Evolutionary conservation across 2,888 invertebrate species (phyloP), one percentile per base, ranked within the genome.

Genomic region (Barypeithes pellucidus): DNA sequence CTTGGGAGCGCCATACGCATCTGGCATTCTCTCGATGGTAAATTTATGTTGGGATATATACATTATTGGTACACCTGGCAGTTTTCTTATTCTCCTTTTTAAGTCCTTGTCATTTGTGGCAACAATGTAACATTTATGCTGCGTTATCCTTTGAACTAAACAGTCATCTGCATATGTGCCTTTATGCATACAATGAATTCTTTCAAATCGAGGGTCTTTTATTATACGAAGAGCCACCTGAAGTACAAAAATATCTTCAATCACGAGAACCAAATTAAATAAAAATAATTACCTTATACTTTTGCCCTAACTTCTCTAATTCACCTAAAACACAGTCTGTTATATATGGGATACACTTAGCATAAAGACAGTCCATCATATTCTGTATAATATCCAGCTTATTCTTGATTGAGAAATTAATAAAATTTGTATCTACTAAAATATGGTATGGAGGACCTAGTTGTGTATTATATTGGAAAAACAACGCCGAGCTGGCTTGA

Each of bases 111-210:
- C 99, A 88, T 98, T 99, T 12, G 99, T 99, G 0, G 98, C 99
- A 36, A 99, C 98, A 82, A 99, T 99, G 85, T 98, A 99, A 88
- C 99, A 99, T 85, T 99, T 99, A 86, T 99, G 98, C 90, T 99
- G 97, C 3, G 94, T 96, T 0, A 99, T 94, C 81, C 99, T 89
- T 83, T 99, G 95, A 0, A 99, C 96, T 68, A 99, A 88, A 85
- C 99, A 99, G 86, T 99, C 99, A 87, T 99, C 99, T 75, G 99
- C 99, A 88, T 99, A 99, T 0, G 97, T 98, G 20, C 99, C 99
- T 86, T 97, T 97, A 85, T 99, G 99, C 82, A 95, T 88, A 85
- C 99, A 99, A 36, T 94, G 91, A 47, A 99, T 89, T 77, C 98
- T 90, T 86, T 98, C 95, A 87, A 99, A 98, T 14, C 98, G 88